Evolutionary conservation across 2,888 invertebrate genomes (phyloP).

Genomic region (Lagria hirta): DNA sequence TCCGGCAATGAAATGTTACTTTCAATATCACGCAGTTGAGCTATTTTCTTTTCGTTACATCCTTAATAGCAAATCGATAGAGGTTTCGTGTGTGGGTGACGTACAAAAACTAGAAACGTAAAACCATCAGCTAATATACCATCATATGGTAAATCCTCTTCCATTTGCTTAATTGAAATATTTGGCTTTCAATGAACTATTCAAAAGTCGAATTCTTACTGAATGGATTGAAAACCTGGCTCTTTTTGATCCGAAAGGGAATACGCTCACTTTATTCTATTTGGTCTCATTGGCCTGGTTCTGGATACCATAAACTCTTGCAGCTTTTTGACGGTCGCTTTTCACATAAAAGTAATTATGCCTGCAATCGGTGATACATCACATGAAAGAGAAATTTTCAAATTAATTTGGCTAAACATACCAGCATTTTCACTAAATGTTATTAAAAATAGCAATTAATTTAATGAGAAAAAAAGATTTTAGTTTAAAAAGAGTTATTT

Average conservation of each 20-base stretch:
- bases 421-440: too few relatives aligned
- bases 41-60: conserved; percentile 30
- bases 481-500: too few relatives aligned
- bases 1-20: conserved; percentile 1
- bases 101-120: conserved; percentile 25
- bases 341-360: conserved; percentile 22
- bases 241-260: conserved; percentile 47
- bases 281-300: conserved; percentile 29
- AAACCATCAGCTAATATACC: conserved; percentile 38
- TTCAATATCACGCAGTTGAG: conserved; percentile 3
- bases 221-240: conserved; percentile 47
- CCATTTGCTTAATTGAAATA: conserved; percentile 55
- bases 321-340: conserved; percentile 26
- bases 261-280: conserved; percentile 42
- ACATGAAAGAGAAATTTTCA: conserved; percentile 3
- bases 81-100: conserved; percentile 15
- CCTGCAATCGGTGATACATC: conserved; percentile 2
- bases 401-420: too few relatives aligned
- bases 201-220: conserved; percentile 51
- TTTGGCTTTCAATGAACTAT: conserved; percentile 50
- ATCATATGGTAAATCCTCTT: conserved; percentile 48
- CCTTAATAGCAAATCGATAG: conserved; percentile 23
- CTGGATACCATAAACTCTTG: conserved; percentile 30
- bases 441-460: too few relatives aligned
- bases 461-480: too few relatives aligned